Conservation (phyloP, 2,113 vertebrate genomes). For the Etia nguti region DNA sequence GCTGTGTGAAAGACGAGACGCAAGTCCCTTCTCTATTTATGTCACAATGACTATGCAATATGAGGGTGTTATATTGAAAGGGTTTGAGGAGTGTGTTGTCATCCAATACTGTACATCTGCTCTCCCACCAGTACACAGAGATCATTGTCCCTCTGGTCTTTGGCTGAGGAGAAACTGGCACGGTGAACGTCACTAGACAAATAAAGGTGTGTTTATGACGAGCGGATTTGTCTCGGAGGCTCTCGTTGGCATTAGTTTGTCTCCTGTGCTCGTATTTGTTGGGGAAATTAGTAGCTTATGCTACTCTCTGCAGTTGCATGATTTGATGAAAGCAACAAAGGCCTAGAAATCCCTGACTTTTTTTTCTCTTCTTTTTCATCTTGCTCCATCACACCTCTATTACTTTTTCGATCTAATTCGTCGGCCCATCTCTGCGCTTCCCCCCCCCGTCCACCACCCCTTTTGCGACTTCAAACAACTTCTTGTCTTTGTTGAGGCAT, state of each 20-base stretch:
- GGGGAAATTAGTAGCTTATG: not conserved
- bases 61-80: constrained; percentile 37
- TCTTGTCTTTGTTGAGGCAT: constrained; percentile 47
- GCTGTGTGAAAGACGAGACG: constrained; percentile 54
- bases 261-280: not conserved
- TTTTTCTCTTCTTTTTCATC: not conserved
- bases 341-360: not conserved
- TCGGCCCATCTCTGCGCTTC: not conserved
- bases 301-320: not conserved
- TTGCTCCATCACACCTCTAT: constrained; percentile 9
- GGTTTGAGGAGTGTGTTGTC: constrained; percentile 19
- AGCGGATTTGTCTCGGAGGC: not conserved
- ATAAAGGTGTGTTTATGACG: constrained; percentile 32
- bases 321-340: not conserved
- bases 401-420: constrained; percentile 24
- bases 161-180: not conserved
- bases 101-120: constrained; percentile 54
- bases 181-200: not conserved
- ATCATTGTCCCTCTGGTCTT: constrained; percentile 32
- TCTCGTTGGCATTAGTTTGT: not conserved
- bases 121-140: constrained; percentile 22
- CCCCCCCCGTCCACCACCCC: not conserved
- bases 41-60: constrained; percentile 45
- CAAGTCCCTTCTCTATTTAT: constrained; percentile 35
- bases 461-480: constrained; percentile 40